phyloP scores from a whole-genome alignment of 1,140 invertebrate species.

The Drosophila triauraria region DNA sequence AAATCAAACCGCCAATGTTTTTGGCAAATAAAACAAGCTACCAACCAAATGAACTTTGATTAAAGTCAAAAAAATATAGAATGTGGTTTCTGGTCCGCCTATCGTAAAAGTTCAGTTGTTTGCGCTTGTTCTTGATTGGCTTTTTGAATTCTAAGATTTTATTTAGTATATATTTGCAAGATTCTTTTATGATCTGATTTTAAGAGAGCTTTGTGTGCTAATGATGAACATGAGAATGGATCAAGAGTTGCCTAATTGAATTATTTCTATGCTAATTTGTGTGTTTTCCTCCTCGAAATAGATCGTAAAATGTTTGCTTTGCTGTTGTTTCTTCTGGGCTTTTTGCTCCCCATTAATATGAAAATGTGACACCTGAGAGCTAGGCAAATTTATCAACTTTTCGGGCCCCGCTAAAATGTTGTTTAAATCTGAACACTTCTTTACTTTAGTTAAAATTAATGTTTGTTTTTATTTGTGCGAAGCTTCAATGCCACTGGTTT shows the following conservation, averaged over 20 bases:
- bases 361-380: conserved; percentile 57
- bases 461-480: conserved; percentile 62
- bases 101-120: conserved; percentile 53
- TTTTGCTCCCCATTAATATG: conserved; percentile 53
- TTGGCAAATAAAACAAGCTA: conserved; percentile 67
- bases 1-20: conserved; percentile 29
- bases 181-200: conserved; percentile 50
- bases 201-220: conserved; percentile 60
- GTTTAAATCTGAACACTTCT: conserved; percentile 52
- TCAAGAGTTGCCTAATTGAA: conserved; percentile 74
- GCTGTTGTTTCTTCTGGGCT: conserved; percentile 13
- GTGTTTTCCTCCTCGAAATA: conserved; percentile 37
- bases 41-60: conserved; percentile 53
- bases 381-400: conserved; percentile 56
- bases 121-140: conserved; percentile 35
- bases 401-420: conserved; percentile 42
- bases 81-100: conserved; percentile 32
- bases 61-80: conserved; percentile 42
- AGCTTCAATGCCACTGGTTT: conserved; percentile 74
- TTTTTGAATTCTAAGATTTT: conserved; percentile 34
- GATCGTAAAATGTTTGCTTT: conserved; percentile 55
- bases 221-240: conserved; percentile 53
- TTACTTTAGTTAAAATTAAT: conserved; percentile 64
- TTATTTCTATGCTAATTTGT: conserved; percentile 78
- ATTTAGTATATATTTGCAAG: conserved; percentile 19